phyloP scores from a whole-genome alignment of 2,888 invertebrate species.

The Napeogenes inachia region DNA sequence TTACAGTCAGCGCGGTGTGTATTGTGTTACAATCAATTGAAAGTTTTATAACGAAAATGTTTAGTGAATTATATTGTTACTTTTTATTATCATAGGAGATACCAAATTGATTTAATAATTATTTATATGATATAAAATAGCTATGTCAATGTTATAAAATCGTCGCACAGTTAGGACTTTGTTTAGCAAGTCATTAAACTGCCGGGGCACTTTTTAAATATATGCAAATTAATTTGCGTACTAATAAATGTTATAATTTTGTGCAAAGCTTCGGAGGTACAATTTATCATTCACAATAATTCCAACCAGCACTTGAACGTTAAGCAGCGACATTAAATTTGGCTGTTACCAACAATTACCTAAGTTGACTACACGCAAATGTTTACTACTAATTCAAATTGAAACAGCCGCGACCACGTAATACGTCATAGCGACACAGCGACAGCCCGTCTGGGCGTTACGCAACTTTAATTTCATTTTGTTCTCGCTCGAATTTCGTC shows the following conservation, averaged over 20 bases:
- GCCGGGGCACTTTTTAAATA: too few species aligned
- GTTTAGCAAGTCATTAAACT: too few species aligned
- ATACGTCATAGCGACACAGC: conserved; percentile 39
- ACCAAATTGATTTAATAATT: neutral
- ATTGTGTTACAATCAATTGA: conserved; percentile 23
- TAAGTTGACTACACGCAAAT: conserved; percentile 33
- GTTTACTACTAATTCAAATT: conserved; percentile 36
- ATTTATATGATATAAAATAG: neutral
- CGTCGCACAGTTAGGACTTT: too few species aligned
- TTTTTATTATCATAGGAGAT: neutral
- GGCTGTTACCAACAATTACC: conserved; percentile 29
- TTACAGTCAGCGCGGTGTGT: conserved; percentile 5
- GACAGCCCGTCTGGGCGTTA: conserved; percentile 44
- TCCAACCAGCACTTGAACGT: conserved; percentile 15
- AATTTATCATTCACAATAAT: conserved; percentile 7
- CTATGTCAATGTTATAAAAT: too few species aligned
- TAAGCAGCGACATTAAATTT: conserved; percentile 20
- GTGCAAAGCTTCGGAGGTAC: conserved; percentile 2
- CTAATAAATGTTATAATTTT: conserved; percentile 6
- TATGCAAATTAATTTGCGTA: too few species aligned
- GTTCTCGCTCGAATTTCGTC: conserved; percentile 56
- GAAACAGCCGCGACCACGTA: conserved; percentile 35
- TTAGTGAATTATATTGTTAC: neutral
- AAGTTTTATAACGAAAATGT: conserved; percentile 8
- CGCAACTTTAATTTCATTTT: conserved; percentile 68